Evolutionary conservation across 37 sponge, comb jelly and placozoan genomes (phyloP).

Genomic region (Ianthella basta): DNA sequence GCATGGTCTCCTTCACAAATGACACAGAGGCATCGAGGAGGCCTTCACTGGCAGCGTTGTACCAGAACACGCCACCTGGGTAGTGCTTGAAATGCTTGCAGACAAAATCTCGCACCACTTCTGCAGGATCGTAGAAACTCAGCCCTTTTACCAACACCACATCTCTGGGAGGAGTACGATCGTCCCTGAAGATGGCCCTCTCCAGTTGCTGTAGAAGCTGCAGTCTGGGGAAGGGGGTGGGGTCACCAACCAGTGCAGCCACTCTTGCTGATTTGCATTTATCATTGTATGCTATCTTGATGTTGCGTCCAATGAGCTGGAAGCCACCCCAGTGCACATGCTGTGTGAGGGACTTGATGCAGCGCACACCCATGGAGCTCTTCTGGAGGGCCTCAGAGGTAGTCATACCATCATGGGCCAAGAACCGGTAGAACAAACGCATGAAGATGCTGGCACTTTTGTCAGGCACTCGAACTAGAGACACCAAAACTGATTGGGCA

Average conservation of each 20-base stretch:
- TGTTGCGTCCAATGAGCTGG: slow-evolving; percentile 78
- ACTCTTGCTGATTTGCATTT: neutral
- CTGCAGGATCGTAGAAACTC: slow-evolving; percentile 29
- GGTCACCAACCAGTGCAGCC: neutral
- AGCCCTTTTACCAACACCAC: slow-evolving; percentile 16
- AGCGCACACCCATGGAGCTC: slow-evolving; percentile 67
- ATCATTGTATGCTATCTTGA: neutral
- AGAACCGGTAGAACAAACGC: slow-evolving; percentile 81
- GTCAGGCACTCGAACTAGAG: slow-evolving; percentile 83
- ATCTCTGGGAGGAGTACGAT: slow-evolving; percentile 2
- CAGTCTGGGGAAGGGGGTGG: slow-evolving; percentile 53
- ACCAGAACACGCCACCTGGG: slow-evolving; percentile 52
- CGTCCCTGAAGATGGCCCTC: slow-evolving; percentile 21
- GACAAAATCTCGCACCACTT: slow-evolving; percentile 48
- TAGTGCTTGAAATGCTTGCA: slow-evolving; percentile 18
- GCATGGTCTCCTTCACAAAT: slow-evolving; percentile 12
- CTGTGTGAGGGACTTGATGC: slow-evolving; percentile 63
- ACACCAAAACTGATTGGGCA: slow-evolving; percentile 78
- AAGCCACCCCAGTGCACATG: slow-evolving; percentile 83
- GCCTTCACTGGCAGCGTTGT: slow-evolving; percentile 7
- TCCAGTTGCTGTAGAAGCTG: slow-evolving; percentile 53
- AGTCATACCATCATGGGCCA: slow-evolving; percentile 56
- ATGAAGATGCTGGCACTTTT: slow-evolving; percentile 78
- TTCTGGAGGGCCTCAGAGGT: slow-evolving; percentile 69
- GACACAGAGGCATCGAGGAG: slow-evolving; percentile 21